Evolutionary conservation across 2,888 invertebrate species (phyloP).

Genomic region (Amiota minor): DNA sequence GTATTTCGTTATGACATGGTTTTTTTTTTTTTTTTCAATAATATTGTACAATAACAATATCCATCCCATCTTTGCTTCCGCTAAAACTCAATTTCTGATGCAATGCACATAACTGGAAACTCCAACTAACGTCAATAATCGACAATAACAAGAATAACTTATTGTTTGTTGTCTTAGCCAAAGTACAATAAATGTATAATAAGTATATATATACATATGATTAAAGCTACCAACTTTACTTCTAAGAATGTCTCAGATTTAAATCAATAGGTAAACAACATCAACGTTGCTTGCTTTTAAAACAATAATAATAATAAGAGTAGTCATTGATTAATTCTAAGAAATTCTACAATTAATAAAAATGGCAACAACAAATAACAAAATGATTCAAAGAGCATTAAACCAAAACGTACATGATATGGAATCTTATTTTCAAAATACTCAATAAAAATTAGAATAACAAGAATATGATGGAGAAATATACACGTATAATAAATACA

Average conservation of each 20-base stretch:
- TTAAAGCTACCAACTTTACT: too few species aligned
- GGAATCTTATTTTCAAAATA: too few species aligned
- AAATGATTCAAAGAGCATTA: background rate
- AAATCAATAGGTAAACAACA: too few species aligned
- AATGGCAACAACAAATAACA: background rate
- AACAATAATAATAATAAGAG: too few species aligned
- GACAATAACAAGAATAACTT: constrained; percentile 1
- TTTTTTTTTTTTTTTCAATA: constrained; percentile 39
- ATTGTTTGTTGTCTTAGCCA: background rate
- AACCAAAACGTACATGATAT: background rate
- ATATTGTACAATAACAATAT: constrained; percentile 35
- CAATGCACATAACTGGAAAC: constrained; percentile 58
- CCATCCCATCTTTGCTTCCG: background rate
- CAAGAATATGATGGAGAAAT: too few species aligned
- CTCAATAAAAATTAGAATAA: too few species aligned
- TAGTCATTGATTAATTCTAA: too few species aligned
- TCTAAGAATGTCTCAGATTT: too few species aligned
- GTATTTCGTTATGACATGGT: background rate
- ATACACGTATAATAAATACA: too few species aligned
- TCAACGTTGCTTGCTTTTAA: too few species aligned
- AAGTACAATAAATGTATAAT: too few species aligned
- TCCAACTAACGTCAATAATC: constrained; percentile 38
- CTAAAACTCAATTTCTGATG: constrained; percentile 38
- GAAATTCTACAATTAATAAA: background rate
- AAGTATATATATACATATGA: too few species aligned